Evolutionary conservation across 2,888 invertebrate genomes (phyloP).

Genomic region (Amphipyra tragopoginis): DNA sequence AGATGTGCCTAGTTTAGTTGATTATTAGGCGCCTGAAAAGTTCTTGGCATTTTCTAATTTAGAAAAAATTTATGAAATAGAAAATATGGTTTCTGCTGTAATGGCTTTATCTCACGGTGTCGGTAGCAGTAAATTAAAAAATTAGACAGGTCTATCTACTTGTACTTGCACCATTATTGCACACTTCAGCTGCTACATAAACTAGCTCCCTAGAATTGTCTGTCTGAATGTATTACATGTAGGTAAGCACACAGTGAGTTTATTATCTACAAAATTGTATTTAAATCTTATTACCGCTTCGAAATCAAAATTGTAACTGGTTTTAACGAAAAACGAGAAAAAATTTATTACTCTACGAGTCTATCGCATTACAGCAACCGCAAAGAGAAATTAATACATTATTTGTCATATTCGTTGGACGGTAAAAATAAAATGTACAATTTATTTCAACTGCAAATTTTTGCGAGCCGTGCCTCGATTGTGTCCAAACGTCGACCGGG

Average conservation of each 20-base stretch:
- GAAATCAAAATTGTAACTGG: no score
- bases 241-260: no score
- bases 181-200: no score
- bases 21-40: background rate
- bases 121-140: no score
- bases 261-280: no score
- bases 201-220: no score
- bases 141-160: no score
- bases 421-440: conserved; percentile 33
- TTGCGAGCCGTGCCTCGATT: conserved; percentile 36
- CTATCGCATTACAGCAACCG: conserved; percentile 8
- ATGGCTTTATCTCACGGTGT: no score
- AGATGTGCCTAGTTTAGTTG: conserved; percentile 3
- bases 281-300: no score
- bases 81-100: background rate
- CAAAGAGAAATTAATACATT: conserved; percentile 41
- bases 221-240: no score
- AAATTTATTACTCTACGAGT: background rate
- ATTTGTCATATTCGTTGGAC: conserved; percentile 36
- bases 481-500: conserved; percentile 35
- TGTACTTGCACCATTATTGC: no score
- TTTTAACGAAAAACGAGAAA: background rate
- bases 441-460: conserved; percentile 39
- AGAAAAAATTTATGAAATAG: background rate
- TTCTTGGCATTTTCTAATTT: background rate